A percentile compares a stretch with the other conserved stretches of the same genome.
Conservation (phyloP, 2,797 vertebrate species). For the Erethizon dorsatum region DNA sequence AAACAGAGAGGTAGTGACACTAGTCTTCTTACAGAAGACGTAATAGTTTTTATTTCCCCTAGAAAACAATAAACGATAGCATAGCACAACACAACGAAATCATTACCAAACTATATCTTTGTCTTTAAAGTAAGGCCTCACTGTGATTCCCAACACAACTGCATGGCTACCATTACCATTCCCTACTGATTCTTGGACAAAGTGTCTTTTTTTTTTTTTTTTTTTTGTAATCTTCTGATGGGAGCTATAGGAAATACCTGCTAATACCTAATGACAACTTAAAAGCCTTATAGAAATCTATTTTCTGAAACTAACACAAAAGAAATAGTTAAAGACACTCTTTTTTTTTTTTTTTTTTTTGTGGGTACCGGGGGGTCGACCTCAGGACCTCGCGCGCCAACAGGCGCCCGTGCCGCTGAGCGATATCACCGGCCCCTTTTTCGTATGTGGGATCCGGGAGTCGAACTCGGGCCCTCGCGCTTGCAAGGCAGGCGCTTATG, state of each 20-base stretch:
- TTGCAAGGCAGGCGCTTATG: no score
- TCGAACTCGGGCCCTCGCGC: no score
- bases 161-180: not conserved
- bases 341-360: no score
- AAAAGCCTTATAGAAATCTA: not conserved
- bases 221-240: not conserved
- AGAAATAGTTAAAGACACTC: not conserved
- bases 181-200: not conserved
- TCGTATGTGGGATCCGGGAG: no score
- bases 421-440: no score
- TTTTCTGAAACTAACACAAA: constrained; percentile 22
- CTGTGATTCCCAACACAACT: not conserved
- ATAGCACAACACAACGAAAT: not conserved
- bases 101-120: not conserved
- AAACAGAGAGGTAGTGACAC: not conserved
- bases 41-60: not conserved
- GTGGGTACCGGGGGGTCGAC: no score
- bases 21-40: not conserved
- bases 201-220: not conserved
- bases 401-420: no score
- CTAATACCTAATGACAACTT: constrained; percentile 26
- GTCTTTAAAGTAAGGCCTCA: constrained; percentile 47
- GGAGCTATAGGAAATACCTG: not conserved
- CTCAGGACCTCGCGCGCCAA: no score
- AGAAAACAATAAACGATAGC: not conserved